Conservation (phyloP, 2,888 invertebrate species). For the Eupithecia vulgata region DNA sequence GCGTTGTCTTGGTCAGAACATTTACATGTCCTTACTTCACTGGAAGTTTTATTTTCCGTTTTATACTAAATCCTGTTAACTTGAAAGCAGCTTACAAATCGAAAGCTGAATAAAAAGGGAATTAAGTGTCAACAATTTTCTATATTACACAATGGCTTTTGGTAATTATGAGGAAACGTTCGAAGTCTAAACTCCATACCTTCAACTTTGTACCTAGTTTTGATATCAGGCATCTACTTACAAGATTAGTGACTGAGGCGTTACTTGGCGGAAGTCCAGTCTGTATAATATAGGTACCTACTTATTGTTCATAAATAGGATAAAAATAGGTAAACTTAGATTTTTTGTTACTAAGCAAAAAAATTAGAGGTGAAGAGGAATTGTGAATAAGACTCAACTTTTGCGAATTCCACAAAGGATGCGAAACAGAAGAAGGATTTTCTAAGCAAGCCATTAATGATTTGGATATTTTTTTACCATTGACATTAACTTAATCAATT, state of each 20-base stretch:
- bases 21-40: background rate
- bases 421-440: no score
- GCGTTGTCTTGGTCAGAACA: background rate
- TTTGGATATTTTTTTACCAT: no score
- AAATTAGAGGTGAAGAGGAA: background rate
- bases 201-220: background rate
- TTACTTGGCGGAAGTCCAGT: background rate
- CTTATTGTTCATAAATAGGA: background rate
- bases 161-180: background rate
- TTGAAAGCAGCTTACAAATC: background rate
- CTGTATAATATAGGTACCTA: background rate
- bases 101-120: background rate
- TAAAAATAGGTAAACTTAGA: background rate
- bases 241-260: background rate
- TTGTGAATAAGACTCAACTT: background rate
- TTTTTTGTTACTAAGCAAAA: background rate
- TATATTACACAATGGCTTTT: background rate
- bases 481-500: no score
- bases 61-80: background rate
- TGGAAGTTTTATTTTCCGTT: background rate
- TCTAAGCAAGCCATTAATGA: no score
- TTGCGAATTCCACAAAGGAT: background rate
- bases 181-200: background rate
- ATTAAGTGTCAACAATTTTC: background rate
- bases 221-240: background rate